These are phyloP conservation scores for Cliona cf. orientalis DNA, from an alignment of 37 sponge, comb jelly and placozoan genomes.

Conservation along the genomic window DNA sequence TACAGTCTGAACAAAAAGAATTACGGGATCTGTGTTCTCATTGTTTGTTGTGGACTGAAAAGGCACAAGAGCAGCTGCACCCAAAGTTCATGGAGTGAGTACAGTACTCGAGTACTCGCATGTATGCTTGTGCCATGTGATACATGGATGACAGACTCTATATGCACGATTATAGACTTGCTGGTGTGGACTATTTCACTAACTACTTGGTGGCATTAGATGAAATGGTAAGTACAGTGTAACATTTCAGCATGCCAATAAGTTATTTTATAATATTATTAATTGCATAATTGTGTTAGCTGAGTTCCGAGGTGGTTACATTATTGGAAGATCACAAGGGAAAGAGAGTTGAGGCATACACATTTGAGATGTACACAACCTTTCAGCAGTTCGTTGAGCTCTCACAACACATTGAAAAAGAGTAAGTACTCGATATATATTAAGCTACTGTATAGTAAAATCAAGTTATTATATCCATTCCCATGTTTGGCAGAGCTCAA, in stretches of 20 bases:
- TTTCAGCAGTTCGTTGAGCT: neutral
- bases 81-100: slow-evolving; percentile 54
- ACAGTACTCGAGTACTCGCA: neutral
- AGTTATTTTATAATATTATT: neutral
- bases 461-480: neutral
- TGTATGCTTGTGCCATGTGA: too few relatives aligned
- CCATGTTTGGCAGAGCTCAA: neutral
- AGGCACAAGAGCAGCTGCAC: neutral
- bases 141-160: too few relatives aligned
- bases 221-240: slow-evolving; percentile 50
- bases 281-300: neutral
- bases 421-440: too few relatives aligned
- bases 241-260: neutral
- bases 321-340: neutral
- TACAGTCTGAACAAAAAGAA: slow-evolving; percentile 9
- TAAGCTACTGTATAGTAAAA: too few relatives aligned
- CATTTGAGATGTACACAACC: neutral
- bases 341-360: neutral
- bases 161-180: too few relatives aligned
- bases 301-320: neutral
- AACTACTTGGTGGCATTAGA: slow-evolving; percentile 32
- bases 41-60: slow-evolving; percentile 9
- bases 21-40: slow-evolving; percentile 22
- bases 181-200: slow-evolving; percentile 42
- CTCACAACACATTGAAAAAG: neutral